A percentile compares a stretch with the other conserved stretches of the same genome.
Conservation (phyloP, 2,888 invertebrate genomes). For the Ectobius pallidus region DNA sequence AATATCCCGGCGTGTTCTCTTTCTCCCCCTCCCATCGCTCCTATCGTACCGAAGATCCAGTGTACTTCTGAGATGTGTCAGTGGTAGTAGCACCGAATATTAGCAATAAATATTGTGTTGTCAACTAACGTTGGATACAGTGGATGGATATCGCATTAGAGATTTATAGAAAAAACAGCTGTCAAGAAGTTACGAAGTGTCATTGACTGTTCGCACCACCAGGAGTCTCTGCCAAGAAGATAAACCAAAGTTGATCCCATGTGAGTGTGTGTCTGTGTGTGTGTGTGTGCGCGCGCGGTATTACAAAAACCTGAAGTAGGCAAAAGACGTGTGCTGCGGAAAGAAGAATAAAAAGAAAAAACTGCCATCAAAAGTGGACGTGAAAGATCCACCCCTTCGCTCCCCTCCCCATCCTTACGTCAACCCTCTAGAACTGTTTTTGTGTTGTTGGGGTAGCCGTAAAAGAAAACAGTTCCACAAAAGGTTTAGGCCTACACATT, state of each 20-base stretch:
- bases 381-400: slow-evolving; percentile 13
- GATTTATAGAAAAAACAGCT: not conserved
- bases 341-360: slow-evolving; percentile 5
- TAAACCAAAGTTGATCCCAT: not conserved
- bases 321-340: slow-evolving; percentile 2
- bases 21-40: slow-evolving; percentile 7
- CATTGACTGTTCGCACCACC: not conserved
- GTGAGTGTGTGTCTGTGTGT: slow-evolving; percentile 12
- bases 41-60: too few species aligned
- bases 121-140: not conserved
- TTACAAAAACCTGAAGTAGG: slow-evolving; percentile 12
- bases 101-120: slow-evolving; percentile 14
- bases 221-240: not conserved
- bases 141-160: not conserved
- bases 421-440: slow-evolving; percentile 1
- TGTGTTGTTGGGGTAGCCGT: not conserved
- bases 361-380: slow-evolving; percentile 26
- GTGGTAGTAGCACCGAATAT: not conserved
- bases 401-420: not conserved
- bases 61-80: not conserved
- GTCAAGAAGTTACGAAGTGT: not conserved
- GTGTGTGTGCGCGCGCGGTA: not conserved
- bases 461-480: not conserved
- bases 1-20: not conserved
- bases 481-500: not conserved